These are phyloP conservation scores for Drosophila biarmipes DNA, from an alignment of 1,140 invertebrate genomes.

Conservation along the genomic window DNA sequence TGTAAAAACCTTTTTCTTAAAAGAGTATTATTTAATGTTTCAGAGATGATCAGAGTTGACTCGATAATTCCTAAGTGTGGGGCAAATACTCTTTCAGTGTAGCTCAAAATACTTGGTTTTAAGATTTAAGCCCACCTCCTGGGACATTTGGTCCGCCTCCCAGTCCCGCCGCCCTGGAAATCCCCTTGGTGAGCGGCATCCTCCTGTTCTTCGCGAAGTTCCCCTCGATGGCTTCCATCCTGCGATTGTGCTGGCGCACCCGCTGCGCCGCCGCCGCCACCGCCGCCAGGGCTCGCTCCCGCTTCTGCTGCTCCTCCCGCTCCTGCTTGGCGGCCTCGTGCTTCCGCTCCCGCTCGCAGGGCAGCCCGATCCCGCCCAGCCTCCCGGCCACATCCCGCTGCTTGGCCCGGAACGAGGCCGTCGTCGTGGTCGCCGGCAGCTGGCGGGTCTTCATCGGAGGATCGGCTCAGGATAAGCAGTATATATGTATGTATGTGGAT, in stretches of 20 bases:
- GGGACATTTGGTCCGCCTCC: too few species aligned
- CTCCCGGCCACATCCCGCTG: constrained; percentile 6
- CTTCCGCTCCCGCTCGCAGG: constrained; percentile 54
- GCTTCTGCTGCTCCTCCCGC: constrained; percentile 47
- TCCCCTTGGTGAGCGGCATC: neutral
- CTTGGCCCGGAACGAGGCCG: constrained; percentile 23
- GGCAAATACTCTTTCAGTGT: too few species aligned
- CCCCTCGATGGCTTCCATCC: neutral
- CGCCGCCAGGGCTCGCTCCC: constrained; percentile 7
- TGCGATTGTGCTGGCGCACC: constrained; percentile 25
- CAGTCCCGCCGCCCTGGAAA: neutral
- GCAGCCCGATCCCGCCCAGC: neutral
- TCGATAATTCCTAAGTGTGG: too few species aligned
- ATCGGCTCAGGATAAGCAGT: neutral
- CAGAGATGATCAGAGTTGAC: too few species aligned
- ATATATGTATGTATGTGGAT: neutral
- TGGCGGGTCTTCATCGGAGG: constrained; percentile 28
- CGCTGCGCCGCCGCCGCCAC: constrained; percentile 24
- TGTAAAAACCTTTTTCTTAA: too few species aligned
- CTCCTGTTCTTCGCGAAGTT: neutral
- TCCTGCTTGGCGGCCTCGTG: constrained; percentile 46
- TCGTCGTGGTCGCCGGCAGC: constrained; percentile 6
- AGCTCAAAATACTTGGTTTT: too few species aligned
- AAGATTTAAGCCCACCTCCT: neutral
- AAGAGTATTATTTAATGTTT: too few species aligned